Conservation (phyloP, 2,113 vertebrate genomes). For the Neopipo cinnamomea region DNA sequence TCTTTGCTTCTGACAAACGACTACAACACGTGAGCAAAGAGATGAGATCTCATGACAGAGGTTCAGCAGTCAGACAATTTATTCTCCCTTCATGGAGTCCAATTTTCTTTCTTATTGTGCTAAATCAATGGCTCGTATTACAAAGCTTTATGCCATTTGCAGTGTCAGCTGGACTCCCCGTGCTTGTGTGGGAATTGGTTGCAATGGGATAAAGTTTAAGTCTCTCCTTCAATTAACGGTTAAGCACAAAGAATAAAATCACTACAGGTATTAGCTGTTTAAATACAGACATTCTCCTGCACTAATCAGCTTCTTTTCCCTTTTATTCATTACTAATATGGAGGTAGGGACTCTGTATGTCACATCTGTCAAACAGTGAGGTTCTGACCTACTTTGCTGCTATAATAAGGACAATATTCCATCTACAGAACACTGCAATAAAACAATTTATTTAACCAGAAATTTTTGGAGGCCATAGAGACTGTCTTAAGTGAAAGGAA, state of each 20-base stretch:
- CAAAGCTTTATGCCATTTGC: not conserved
- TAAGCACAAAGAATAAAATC: conserved; percentile 12
- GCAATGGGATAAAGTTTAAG: not conserved
- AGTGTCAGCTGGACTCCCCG: not conserved
- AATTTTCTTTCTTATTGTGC: not conserved
- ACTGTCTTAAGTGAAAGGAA: not conserved
- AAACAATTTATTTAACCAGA: not conserved
- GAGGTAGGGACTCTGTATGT: not conserved
- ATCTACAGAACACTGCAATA: not conserved
- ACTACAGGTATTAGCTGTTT: conserved; percentile 19
- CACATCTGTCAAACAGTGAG: conserved; percentile 1
- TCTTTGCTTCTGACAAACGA: not conserved
- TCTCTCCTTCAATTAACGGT: not conserved
- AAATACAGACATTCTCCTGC: not conserved
- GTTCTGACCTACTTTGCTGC: conserved; percentile 38
- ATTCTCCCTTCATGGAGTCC: not conserved
- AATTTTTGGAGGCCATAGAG: not conserved
- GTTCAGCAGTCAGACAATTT: not conserved
- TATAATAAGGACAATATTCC: not conserved
- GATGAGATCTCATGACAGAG: not conserved
- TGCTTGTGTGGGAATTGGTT: not conserved
- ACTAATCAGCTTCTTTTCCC: not conserved
- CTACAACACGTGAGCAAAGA: not conserved
- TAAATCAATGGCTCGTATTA: not conserved
- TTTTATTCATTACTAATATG: conserved; percentile 15